Conservation (phyloP, 2,888 invertebrate species). For the Amiota communis region DNA sequence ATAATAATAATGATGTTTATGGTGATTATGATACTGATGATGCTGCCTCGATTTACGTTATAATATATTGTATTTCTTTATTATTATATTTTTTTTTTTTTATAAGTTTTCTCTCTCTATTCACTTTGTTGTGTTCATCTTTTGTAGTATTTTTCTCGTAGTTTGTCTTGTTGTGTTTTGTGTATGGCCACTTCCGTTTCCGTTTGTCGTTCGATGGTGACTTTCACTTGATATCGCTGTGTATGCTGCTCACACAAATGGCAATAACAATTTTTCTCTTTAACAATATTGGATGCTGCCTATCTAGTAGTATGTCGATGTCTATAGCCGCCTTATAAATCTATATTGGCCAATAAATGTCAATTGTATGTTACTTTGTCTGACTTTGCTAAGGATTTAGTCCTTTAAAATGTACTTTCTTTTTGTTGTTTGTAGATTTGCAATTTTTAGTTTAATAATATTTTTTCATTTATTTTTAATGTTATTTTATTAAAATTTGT, state of each 20-base stretch:
- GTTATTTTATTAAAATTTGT: too few species aligned
- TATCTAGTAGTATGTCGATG: slow-evolving; percentile 26
- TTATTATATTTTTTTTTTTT: slow-evolving; percentile 14
- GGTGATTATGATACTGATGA: slow-evolving; percentile 26
- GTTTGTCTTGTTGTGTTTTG: slow-evolving; percentile 24
- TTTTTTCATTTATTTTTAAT: background rate
- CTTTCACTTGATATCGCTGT: background rate
- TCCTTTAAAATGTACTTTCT: background rate
- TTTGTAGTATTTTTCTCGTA: slow-evolving; percentile 14
- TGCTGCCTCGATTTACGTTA: slow-evolving; percentile 23
- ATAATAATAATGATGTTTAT: background rate
- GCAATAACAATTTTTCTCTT: background rate
- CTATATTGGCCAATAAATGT: slow-evolving; percentile 67
- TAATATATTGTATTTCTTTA: slow-evolving; percentile 16
- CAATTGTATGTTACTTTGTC: slow-evolving; percentile 53
- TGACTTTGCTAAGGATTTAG: slow-evolving; percentile 34
- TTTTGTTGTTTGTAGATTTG: background rate
- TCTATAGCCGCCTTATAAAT: slow-evolving; percentile 54
- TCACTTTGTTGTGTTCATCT: slow-evolving; percentile 16
- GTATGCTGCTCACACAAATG: background rate
- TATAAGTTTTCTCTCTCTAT: slow-evolving; percentile 1
- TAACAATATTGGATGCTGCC: slow-evolving; percentile 18
- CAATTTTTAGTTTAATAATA: slow-evolving; percentile 2
- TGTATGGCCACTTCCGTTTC: slow-evolving; percentile 45
- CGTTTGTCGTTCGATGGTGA: slow-evolving; percentile 4